Conservation (phyloP, 1,140 invertebrate species). For the Kradibia gibbosae region DNA sequence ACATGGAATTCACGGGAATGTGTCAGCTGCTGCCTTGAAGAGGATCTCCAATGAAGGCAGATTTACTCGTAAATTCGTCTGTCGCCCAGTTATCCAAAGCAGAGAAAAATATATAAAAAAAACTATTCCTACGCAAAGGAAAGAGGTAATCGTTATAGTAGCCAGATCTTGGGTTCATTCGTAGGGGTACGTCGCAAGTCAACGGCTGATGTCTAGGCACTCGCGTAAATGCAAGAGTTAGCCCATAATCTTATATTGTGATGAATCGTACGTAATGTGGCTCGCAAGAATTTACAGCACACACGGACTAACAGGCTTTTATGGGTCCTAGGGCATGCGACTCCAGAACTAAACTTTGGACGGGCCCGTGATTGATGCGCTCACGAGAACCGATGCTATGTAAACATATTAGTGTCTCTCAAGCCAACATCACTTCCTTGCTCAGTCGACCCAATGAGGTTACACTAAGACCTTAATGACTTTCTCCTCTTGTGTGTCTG, state of each 20-base stretch:
- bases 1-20: neutral
- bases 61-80: neutral
- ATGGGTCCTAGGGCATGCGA: neutral
- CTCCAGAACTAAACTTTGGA: neutral
- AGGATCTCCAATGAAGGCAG: neutral
- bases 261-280: neutral
- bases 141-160: neutral
- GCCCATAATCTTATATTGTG: neutral
- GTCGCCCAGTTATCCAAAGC: neutral
- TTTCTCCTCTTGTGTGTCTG: constrained; percentile 27
- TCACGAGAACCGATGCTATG: constrained; percentile 63
- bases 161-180: too few relatives aligned
- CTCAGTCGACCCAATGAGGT: neutral
- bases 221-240: neutral
- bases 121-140: neutral
- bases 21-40: neutral
- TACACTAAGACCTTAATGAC: constrained; percentile 63
- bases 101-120: neutral
- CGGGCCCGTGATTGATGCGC: constrained; percentile 68
- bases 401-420: constrained; percentile 68
- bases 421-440: neutral
- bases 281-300: neutral
- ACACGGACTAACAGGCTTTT: neutral
- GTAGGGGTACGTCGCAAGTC: neutral
- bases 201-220: neutral